Base-by-base conservation (phyloP, 1,140 invertebrate species). In the Zaprionus lachaisei region DNA sequence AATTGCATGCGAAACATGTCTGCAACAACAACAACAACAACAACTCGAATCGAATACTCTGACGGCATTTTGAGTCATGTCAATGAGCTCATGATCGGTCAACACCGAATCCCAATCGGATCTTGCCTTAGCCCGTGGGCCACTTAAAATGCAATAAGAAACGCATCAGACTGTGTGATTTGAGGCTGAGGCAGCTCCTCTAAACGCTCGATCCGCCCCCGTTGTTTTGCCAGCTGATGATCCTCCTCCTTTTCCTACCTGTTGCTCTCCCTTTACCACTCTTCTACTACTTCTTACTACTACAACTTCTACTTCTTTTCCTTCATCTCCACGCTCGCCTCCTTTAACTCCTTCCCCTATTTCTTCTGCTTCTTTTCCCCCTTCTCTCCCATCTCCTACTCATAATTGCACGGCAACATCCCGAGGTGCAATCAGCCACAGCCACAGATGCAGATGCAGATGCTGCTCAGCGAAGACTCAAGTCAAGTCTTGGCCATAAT, bases 1-100 rank as follows among this genome's bases (percentile, higher is more conserved):
- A 92, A 92, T 92, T 85, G 91, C 83, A 86, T 77, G 76, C 78
- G 73, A 85, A 75, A 85, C 90, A 91, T 91, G 83, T 83, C 77
- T 83, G 60, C 34, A 63, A 80, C 44, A 73, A 51, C 24, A 37
- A 49, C 4, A 28, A 15, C 31, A 60, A 22, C 31, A 49, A 41
- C 5, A 41, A n/a, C 38, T 2, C 15, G 66, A 67, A 60, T 66
- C 61, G 37, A 57, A 64, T 61, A 60, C 55, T 57, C 34, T 65
- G 51, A 68, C 47, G 49, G 63, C 73, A 58, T 72, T 80, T 80
- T 49, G 78, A 80, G 78, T 80, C 78, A 77, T 79, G 63, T 34
- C 49, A 79, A 24, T 72, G 78, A 81, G 81, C 68, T 72, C 68
- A 71, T 66, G 65, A 44, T 47, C 41, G 41, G n/a, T 17, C 2